Conservation (phyloP, 2,888 invertebrate species). For the Drosophila mettleri region DNA sequence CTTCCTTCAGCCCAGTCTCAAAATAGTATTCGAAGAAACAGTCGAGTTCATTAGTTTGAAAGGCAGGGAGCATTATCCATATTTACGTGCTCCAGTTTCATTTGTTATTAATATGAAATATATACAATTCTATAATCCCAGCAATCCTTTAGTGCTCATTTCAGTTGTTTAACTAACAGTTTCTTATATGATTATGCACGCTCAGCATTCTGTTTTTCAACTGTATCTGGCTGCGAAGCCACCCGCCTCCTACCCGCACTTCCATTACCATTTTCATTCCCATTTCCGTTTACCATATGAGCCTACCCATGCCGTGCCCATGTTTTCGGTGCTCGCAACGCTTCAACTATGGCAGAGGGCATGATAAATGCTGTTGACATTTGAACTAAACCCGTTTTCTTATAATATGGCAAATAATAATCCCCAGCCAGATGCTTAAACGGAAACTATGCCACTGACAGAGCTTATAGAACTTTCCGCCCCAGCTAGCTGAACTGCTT, state of each 20-base stretch:
- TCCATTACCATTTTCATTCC: constrained; percentile 5
- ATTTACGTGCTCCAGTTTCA: constrained; percentile 5
- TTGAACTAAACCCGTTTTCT: constrained; percentile 79
- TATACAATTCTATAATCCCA: constrained; percentile 40
- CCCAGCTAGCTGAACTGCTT: constrained; percentile 75
- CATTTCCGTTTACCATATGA: constrained; percentile 11
- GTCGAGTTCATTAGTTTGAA: neutral
- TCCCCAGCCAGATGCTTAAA: constrained; percentile 75
- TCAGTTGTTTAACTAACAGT: constrained; percentile 34
- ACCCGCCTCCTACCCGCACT: neutral
- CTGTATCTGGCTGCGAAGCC: neutral
- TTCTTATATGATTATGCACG: constrained; percentile 47
- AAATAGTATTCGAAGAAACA: neutral
- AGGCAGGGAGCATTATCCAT: neutral
- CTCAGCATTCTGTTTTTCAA: constrained; percentile 28
- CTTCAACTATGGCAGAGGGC: constrained; percentile 30
- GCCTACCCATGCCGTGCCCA: neutral
- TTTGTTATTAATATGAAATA: constrained; percentile 2
- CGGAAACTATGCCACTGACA: constrained; percentile 78
- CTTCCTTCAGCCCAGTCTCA: neutral
- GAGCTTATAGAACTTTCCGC: constrained; percentile 78
- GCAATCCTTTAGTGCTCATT: constrained; percentile 37
- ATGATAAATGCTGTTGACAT: constrained; percentile 78
- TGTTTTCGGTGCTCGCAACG: constrained; percentile 14
- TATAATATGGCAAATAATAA: constrained; percentile 80